Conservation (phyloP, 2,888 invertebrate species). For the Odontocerum albicorne region DNA sequence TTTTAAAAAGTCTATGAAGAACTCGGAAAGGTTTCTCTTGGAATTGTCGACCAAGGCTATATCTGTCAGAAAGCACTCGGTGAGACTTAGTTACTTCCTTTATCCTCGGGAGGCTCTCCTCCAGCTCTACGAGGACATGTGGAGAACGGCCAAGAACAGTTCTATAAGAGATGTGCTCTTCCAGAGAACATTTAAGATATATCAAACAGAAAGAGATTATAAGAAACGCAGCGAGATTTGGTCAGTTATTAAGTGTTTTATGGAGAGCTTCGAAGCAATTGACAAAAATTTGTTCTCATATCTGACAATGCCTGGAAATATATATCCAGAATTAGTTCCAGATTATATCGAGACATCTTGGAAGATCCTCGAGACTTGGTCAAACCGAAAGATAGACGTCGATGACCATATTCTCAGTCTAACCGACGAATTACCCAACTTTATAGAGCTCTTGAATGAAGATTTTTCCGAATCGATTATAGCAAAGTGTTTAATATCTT, state of each 20-base stretch:
- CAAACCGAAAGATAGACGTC: conserved; percentile 13
- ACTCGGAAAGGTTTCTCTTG: conserved; percentile 38
- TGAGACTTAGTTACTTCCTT: conserved; percentile 39
- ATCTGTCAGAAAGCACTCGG: conserved; percentile 42
- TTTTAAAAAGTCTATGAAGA: conserved; percentile 34
- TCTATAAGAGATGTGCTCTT: conserved; percentile 31
- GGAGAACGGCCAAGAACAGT: conserved; percentile 27
- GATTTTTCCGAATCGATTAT: conserved; percentile 37
- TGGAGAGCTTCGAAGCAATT: conserved; percentile 18
- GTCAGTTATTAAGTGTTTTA: conserved; percentile 17
- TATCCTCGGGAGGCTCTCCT: conserved; percentile 31
- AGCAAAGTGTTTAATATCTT: conserved; percentile 36
- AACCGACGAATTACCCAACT: neutral
- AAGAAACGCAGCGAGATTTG: conserved; percentile 13
- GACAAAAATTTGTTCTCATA: conserved; percentile 21
- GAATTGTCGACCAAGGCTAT: conserved; percentile 38
- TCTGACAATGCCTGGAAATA: conserved; percentile 2
- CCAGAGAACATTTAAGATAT: conserved; percentile 17
- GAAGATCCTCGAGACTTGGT: conserved; percentile 14
- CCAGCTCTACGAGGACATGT: conserved; percentile 28
- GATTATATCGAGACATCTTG: conserved; percentile 22
- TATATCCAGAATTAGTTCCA: conserved; percentile 6
- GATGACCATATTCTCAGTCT: neutral
- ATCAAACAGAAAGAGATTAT: conserved; percentile 6
- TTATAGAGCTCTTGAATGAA: conserved; percentile 37